These are phyloP conservation scores for Drosophila takahashii DNA, from an alignment of 1,140 invertebrate species.

Conservation along the genomic window DNA sequence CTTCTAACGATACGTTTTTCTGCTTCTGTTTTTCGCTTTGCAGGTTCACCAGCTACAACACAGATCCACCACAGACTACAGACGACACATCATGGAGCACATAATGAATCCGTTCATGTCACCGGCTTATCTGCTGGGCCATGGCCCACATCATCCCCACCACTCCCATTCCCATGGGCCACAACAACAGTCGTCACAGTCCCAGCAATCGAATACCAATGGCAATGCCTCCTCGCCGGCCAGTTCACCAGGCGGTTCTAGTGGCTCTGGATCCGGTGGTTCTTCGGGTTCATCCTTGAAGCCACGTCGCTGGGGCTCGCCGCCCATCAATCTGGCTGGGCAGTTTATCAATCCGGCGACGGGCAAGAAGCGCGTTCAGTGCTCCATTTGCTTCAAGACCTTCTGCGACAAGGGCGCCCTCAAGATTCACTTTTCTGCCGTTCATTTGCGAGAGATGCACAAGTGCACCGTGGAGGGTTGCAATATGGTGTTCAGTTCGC, in stretches of 20 bases:
- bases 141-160: slow-evolving; percentile 40
- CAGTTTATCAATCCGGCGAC: slow-evolving; percentile 96
- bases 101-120: slow-evolving; percentile 80
- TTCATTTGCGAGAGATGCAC: slow-evolving; percentile 92
- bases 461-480: slow-evolving; percentile 92
- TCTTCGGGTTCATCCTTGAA: slow-evolving; percentile 33
- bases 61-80: slow-evolving; percentile 2
- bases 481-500: slow-evolving; percentile 92
- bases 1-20: slow-evolving; percentile 35
- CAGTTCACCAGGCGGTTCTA: slow-evolving; percentile 59
- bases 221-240: slow-evolving; percentile 54
- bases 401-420: slow-evolving; percentile 99
- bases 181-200: not conserved
- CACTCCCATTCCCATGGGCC: slow-evolving; percentile 23
- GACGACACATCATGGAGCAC: slow-evolving; percentile 68
- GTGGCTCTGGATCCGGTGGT: slow-evolving; percentile 10
- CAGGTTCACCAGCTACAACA: slow-evolving; percentile 19
- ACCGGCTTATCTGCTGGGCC: slow-evolving; percentile 73
- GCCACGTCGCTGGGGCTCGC: slow-evolving; percentile 84
- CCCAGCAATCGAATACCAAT: slow-evolving; percentile 12
- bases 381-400: slow-evolving; percentile 98
- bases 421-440: slow-evolving; percentile 99
- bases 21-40: slow-evolving; percentile 38
- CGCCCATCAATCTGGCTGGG: slow-evolving; percentile 93
- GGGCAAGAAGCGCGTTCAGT: slow-evolving; percentile 98